Base-by-base conservation (phyloP, 2,797 vertebrate genomes). In the Glossophaga mutica region DNA sequence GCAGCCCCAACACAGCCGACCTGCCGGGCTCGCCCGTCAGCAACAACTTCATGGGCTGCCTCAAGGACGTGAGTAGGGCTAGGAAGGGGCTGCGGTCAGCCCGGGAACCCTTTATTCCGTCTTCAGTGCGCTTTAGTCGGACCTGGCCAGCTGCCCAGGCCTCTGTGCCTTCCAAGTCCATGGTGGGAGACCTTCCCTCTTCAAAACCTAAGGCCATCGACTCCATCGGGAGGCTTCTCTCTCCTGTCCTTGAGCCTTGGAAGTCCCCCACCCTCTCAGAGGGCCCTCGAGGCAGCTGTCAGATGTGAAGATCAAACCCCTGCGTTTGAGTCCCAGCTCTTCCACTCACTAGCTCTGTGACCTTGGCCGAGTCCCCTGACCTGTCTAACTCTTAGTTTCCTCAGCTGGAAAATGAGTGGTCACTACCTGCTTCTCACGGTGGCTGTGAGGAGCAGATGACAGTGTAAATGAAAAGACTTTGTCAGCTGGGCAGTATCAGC, bases 21-120 rank as follows among this genome's bases (percentile, higher is more conserved):
- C 99, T 99, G 82, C 99, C 99, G 0, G 99, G 99, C 50, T 99
- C 99, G 2, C 99, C 99, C 0, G 99, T 99, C 98, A 99, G 99
- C 99, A 99, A 99, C 98, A 99, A 99, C 99, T 99, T 99, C 98
- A 99, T 99, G 99, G 99, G 99, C 97, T 99, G 99, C 97, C 99
- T 99, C 87, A 99, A 99, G 98, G 99, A 99, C n/a, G 99, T 99
- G 98, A 99, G 99, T 98, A 84, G 91, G 70, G 59, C 68, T 4
- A 0, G 62, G 77, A 11, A 18, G 52, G 22, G 57, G 84, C 34
- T 15, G 71, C 24, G 6, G 14, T 11, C 8, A 1, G 59, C 73
- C 79, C 9, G 4, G 68, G 39, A 29, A 24, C 34, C 39, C 59
- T 57, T 9, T 26, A 39, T 24, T 15, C n/a, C 46, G 1, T 24